Percentiles rank a stretch among this genome's conserved stretches.
phyloP scores from a whole-genome alignment of 2,888 invertebrate species.

The Standfussiana lucernea region DNA sequence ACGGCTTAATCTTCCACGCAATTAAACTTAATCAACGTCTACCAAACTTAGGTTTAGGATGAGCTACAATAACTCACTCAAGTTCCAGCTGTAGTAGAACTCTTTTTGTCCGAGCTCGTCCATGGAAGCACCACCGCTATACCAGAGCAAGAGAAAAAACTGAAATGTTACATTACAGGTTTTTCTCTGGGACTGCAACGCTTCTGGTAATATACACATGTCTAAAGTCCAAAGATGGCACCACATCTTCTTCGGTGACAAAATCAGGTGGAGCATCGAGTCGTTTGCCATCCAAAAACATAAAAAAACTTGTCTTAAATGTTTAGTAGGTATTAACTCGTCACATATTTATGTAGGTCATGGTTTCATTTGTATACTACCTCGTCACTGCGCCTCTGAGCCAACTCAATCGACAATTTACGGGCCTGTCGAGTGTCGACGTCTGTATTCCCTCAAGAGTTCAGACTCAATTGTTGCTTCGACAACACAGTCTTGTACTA shows the following conservation, averaged over 20 bases:
- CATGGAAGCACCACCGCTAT: background rate
- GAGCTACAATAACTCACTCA: background rate
- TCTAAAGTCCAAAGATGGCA: background rate
- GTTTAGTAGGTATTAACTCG: background rate
- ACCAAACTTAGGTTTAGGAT: conserved; percentile 10
- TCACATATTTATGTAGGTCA: conserved; percentile 41
- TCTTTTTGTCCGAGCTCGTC: background rate
- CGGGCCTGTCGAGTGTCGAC: conserved; percentile 26
- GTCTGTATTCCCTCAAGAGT: conserved; percentile 35
- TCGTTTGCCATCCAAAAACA: background rate
- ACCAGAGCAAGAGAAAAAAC: background rate
- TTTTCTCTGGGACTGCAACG: background rate
- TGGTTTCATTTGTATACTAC: conserved; percentile 12
- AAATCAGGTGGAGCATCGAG: background rate
- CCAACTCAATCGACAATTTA: conserved; percentile 50
- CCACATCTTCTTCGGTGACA: background rate
- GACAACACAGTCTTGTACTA: conserved; percentile 25
- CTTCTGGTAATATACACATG: background rate
- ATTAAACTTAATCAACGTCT: conserved; percentile 26
- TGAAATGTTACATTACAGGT: background rate
- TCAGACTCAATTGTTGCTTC: conserved; percentile 34
- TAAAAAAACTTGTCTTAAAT: background rate
- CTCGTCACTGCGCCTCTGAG: conserved; percentile 30
- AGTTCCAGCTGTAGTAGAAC: background rate
- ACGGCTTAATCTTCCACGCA: conserved; percentile 14